These are phyloP conservation scores for Daboia siamensis DNA, from an alignment of 2,113 vertebrate genomes.

Conservation along the genomic window DNA sequence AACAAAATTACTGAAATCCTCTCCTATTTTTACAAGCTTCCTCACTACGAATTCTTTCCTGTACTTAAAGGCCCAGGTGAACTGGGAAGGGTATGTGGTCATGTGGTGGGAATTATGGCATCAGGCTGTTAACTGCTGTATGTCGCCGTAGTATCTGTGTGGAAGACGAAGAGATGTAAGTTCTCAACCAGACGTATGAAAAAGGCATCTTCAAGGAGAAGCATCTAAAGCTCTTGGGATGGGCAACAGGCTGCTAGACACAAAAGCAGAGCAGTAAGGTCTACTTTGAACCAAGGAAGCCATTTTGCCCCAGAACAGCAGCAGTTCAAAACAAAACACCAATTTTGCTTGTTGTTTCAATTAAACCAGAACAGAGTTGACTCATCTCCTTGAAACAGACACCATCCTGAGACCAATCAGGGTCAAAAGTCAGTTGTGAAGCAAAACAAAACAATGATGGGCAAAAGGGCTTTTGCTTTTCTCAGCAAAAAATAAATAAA, in stretches of 20 bases:
- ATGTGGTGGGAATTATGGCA: background rate
- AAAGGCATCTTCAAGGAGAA: background rate
- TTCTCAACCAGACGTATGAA: background rate
- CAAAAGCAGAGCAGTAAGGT: background rate
- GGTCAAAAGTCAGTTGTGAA: background rate
- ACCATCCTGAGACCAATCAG: background rate
- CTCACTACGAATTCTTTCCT: background rate
- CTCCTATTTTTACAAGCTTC: background rate
- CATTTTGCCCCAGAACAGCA: background rate
- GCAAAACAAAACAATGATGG: background rate
- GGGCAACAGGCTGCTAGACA: background rate
- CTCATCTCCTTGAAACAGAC: background rate
- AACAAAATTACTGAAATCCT: background rate
- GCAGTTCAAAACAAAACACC: background rate
- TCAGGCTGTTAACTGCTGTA: background rate
- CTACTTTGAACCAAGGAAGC: background rate
- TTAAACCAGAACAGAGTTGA: background rate
- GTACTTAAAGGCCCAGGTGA: background rate
- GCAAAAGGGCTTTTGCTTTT: conserved; percentile 1
- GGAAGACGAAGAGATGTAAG: background rate
- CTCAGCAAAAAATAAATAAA: conserved; percentile 56
- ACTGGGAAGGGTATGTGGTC: background rate
- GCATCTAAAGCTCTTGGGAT: background rate
- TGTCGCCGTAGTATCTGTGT: background rate
- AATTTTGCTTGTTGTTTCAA: background rate